Conservation (phyloP, 1,140 invertebrate species). For the Elysia chlorotica region DNA sequence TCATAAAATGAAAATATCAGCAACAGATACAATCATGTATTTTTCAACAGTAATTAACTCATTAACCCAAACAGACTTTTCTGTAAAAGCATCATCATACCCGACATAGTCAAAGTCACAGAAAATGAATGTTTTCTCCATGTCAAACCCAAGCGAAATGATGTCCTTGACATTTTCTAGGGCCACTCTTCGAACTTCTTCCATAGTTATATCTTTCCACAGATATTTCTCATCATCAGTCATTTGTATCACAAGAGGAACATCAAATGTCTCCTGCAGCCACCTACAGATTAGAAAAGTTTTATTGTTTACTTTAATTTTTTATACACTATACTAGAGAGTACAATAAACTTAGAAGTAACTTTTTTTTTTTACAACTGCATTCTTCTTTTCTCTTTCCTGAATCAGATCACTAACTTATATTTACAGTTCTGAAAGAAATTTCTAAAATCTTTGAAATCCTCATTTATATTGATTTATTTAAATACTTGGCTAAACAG, state of each 20-base stretch:
- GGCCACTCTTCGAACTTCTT: conserved; percentile 85
- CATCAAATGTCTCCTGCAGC: conserved; percentile 97
- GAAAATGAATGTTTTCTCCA: conserved; percentile 97
- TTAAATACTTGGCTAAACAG: too few relatives aligned
- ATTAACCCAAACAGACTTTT: neutral
- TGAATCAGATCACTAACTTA: too few relatives aligned
- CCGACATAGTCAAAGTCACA: conserved; percentile 94
- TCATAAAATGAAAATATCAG: neutral
- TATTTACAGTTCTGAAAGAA: too few relatives aligned
- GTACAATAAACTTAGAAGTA: too few relatives aligned
- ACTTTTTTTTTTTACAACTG: too few relatives aligned
- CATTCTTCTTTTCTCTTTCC: too few relatives aligned
- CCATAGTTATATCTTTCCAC: conserved; percentile 94
- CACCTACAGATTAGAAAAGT: conserved; percentile 82
- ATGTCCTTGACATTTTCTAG: conserved; percentile 97
- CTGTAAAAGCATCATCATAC: conserved; percentile 67
- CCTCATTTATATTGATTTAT: too few relatives aligned
- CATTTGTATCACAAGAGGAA: conserved; percentile 94
- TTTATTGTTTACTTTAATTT: too few relatives aligned
- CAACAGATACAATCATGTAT: neutral
- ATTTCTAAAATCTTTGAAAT: too few relatives aligned
- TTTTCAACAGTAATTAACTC: neutral
- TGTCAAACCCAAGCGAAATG: conserved; percentile 96
- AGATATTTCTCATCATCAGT: conserved; percentile 99
- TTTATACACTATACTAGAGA: too few relatives aligned